Base-by-base conservation (phyloP, 2,113 vertebrate species). In the Cyprinus carpio region DNA sequence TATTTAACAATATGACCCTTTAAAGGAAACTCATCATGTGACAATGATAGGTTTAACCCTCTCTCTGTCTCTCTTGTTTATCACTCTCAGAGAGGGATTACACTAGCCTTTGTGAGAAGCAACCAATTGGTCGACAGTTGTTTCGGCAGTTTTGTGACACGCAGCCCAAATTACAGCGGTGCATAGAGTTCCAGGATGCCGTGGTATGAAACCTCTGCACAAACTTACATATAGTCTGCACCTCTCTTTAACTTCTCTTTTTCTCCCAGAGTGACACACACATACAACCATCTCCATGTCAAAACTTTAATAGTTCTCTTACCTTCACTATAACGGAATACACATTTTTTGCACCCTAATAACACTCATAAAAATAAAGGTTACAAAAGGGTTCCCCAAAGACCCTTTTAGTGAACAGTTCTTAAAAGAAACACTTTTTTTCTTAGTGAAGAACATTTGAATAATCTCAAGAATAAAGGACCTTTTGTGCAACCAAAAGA, bases 121-220 rank as follows among this genome's bases (percentile, higher is more conserved):
- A 96, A 90, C 96, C 96, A 25, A 96, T 97, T 1, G 96, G 96
- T 31, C 86, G 94, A 27, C 93, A 94, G 76, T 94, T 97, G 78
- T 97, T 96, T 90, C 95, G 96, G 37, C 94, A 95, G 89, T 97
- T 94, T 93, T 97, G 96, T 86, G 95, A 97, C 90, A 96, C 94
- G 75, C 94, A 92, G 89, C 87, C 92, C 1, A 93, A 94, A 89
- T 93, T 97, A 69, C 92, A 90, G n/a, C 92, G 93, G 88, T 96
- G 96, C 90, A 96, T 96, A 90, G 93, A 94, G 87, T 94, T 97
- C 40, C 93, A 96, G 87, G 96, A 97, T 20, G 93, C 95, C 43
- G 95, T 95, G 96, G 96, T 97, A 95, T 85, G 51, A 83, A 72
- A 83, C 56, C 20, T 34, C 81, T 5, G 31, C 67, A 71, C 67